phyloP scores from a whole-genome alignment of 92 coral and sea anemone species.

The Pocillopora meandrina region DNA sequence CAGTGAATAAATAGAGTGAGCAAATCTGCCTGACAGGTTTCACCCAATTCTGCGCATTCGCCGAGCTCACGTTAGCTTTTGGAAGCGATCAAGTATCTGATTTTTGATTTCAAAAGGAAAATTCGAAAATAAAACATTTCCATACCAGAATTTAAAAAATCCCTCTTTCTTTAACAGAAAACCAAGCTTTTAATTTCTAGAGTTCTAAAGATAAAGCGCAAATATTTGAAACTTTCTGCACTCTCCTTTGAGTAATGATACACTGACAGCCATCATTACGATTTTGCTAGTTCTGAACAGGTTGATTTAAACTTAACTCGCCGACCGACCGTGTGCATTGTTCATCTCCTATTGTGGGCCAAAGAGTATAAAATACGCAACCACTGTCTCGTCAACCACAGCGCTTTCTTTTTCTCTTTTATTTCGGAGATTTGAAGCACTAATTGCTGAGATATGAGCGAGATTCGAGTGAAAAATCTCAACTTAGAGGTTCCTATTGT shows the following conservation, averaged over 20 bases:
- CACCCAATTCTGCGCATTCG: background rate
- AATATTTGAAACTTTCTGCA: background rate
- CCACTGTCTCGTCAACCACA: background rate
- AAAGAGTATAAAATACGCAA: background rate
- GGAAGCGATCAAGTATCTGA: background rate
- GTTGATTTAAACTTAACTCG: slow-evolving; percentile 10
- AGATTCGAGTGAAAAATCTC: slow-evolving; percentile 5
- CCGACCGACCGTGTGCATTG: slow-evolving; percentile 13
- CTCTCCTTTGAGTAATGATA: slow-evolving; percentile 26
- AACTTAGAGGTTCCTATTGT: slow-evolving; percentile 22
- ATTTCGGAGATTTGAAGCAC: background rate
- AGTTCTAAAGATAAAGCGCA: background rate
- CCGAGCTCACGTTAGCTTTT: background rate
- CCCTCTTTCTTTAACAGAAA: background rate
- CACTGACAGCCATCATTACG: slow-evolving; percentile 21
- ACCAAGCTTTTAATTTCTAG: background rate
- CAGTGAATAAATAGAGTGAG: background rate
- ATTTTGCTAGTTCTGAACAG: slow-evolving; percentile 10
- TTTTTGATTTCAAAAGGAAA: background rate
- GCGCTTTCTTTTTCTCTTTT: background rate
- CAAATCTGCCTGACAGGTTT: slow-evolving; percentile 4
- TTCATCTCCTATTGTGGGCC: slow-evolving; percentile 8
- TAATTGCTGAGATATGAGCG: background rate
- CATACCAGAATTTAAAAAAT: background rate
- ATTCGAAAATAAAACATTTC: background rate